phyloP scores from a whole-genome alignment of 2,888 invertebrate genomes.

The Drosophila lutescens region DNA sequence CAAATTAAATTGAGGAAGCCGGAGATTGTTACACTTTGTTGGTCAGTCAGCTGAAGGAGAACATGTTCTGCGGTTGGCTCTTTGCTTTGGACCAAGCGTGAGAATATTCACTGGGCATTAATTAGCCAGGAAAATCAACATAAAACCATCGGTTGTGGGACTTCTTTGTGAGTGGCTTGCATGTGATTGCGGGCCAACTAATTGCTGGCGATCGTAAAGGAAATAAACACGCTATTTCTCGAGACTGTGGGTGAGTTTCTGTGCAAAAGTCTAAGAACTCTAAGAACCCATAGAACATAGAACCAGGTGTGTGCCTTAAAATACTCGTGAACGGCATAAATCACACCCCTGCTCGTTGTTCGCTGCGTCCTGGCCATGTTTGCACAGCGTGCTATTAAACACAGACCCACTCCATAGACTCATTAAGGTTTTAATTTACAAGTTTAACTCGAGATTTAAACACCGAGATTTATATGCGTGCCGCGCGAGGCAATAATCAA shows the following conservation, averaged over 20 bases:
- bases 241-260: conserved; percentile 11
- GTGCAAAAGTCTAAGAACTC: neutral
- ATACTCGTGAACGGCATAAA: conserved; percentile 54
- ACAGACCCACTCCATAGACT: conserved; percentile 48
- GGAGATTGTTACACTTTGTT: conserved; percentile 59
- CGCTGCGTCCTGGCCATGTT: conserved; percentile 19
- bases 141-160: conserved; percentile 60
- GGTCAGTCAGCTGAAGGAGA: conserved; percentile 23
- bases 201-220: conserved; percentile 28
- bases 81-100: conserved; percentile 53
- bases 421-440: conserved; percentile 77
- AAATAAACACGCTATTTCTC: conserved; percentile 23
- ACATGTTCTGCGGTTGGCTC: conserved; percentile 40
- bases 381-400: conserved; percentile 52
- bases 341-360: conserved; percentile 38
- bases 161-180: conserved; percentile 7
- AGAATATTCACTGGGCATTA: conserved; percentile 74
- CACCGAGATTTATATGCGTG: conserved; percentile 73
- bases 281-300: neutral
- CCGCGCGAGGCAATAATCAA: conserved; percentile 66
- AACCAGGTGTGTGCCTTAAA: conserved; percentile 18
- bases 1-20: conserved; percentile 71
- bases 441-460: conserved; percentile 67
- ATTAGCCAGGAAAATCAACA: conserved; percentile 69
- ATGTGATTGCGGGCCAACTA: conserved; percentile 34